These are phyloP conservation scores for Platyscapa corneri DNA, from an alignment of 1,140 invertebrate species.

Conservation along the genomic window DNA sequence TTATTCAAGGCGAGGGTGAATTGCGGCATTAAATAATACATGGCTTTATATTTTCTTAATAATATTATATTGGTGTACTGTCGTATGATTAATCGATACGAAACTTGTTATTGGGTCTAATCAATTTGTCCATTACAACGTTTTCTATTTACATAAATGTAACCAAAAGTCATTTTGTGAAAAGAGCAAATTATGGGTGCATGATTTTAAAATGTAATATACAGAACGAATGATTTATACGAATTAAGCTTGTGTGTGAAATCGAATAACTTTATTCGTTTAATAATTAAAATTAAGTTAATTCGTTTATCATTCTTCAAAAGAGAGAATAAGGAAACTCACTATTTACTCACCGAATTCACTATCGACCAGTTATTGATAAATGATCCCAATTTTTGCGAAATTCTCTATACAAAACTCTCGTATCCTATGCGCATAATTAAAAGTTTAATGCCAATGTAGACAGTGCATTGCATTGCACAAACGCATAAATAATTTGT, in stretches of 20 bases:
- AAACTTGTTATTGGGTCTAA: slow-evolving; percentile 20
- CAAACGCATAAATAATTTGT: background rate
- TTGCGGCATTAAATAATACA: slow-evolving; percentile 33
- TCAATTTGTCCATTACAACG: slow-evolving; percentile 14
- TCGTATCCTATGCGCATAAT: background rate
- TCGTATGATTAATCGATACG: slow-evolving; percentile 26
- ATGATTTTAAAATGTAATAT: background rate
- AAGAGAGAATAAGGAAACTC: background rate
- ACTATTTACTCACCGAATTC: too few species aligned
- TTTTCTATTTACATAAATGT: background rate
- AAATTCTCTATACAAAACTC: background rate
- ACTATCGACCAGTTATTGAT: too few species aligned
- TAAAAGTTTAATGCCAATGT: background rate
- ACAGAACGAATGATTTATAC: background rate
- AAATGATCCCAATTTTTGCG: background rate
- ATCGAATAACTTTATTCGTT: background rate
- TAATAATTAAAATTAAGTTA: background rate
- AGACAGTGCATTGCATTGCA: too few species aligned
- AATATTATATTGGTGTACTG: background rate
- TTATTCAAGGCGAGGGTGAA: slow-evolving; percentile 2
- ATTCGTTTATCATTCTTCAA: background rate
- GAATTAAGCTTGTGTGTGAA: background rate
- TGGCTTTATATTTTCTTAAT: slow-evolving; percentile 18
- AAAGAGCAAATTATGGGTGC: background rate
- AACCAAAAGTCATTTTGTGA: background rate